Evolutionary conservation across 2,888 invertebrate species (phyloP), one percentile per base, ranked within the genome.

Genomic region (Pseudanteris insignis): DNA sequence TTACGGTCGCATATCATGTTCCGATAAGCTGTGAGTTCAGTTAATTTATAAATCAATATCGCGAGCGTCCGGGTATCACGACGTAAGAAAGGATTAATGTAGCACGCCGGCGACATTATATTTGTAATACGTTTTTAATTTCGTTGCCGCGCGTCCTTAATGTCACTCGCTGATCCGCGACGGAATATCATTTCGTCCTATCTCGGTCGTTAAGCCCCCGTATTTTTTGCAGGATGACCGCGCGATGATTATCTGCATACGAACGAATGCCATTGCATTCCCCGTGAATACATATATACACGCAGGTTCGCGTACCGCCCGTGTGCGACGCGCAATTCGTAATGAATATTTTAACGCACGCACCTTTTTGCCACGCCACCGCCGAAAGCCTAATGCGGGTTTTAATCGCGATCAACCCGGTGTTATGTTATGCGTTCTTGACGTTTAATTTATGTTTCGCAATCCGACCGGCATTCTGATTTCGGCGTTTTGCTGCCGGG

Each of bases 121-220:
- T 66, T 70, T 69, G 67, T 76, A 76, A 77, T 78, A 74, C 68
- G 75, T 74, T 77, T 78, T 78, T 77, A 78, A 76, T 78, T 77
- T 67, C 59, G 46, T 37, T 50, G 43, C 36, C 46, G 37, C 33
- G 60, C 66, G 63, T 58, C 57, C 68, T 70, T 68, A 67, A 72
- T 77, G 75, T 77, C 76, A 71, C 72, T 72, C 71, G 69, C 72
- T 71, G 76, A 76, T 76, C 76, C 73, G 71, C 73, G 72, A 72
- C 72, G 68, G 71, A 75, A 71, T 78, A 78, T 77, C 78, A 68
- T 70, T 66, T 71, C 71, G 72, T 68, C 65, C 63, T 70, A 78
- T 78, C 77, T 75, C 67, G 75, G 74, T 78, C 77, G 73, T 78
- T 77, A 78, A 71, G 75, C 69, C 68, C 53, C 65, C 63, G 65